Evolutionary conservation across 2,113 vertebrate genomes (phyloP).

Genomic region (Morone chrysops): DNA sequence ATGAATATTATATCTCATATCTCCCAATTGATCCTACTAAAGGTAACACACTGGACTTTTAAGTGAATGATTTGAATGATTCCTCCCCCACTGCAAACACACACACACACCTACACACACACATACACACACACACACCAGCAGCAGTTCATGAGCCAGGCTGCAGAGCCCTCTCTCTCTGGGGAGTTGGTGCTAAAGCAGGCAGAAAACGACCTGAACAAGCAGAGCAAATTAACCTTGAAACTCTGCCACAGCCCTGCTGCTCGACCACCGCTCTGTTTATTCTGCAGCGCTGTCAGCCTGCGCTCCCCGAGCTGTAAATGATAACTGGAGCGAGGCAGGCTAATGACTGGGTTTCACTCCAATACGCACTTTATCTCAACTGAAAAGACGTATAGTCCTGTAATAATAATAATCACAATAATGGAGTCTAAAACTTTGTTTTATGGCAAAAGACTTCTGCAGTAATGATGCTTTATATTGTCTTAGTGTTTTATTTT

Average conservation of each 20-base stretch:
- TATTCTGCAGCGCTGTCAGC: constrained; percentile 16
- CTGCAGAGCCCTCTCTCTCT: constrained; percentile 8
- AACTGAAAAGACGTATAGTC: not conserved
- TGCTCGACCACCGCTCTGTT: constrained; percentile 2
- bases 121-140: constrained; percentile 1
- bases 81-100: not conserved
- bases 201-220: constrained; percentile 72
- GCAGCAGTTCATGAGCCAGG: constrained; percentile 27
- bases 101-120: not conserved
- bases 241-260: not conserved
- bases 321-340: not conserved
- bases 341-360: not conserved
- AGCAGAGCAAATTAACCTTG: constrained; percentile 53
- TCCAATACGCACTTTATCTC: not conserved
- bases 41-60: too few species aligned
- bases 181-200: constrained; percentile 65
- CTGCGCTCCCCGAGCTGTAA: not conserved
- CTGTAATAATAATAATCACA: not conserved
- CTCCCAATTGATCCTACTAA: too few species aligned
- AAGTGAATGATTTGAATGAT: not conserved
- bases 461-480: not conserved
- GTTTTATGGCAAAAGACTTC: not conserved
- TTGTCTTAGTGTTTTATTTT: not conserved
- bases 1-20: too few species aligned
- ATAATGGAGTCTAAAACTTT: not conserved